Evolutionary conservation across 2,113 vertebrate genomes (phyloP).

Genomic region (Dicerorhinus sumatrensis): DNA sequence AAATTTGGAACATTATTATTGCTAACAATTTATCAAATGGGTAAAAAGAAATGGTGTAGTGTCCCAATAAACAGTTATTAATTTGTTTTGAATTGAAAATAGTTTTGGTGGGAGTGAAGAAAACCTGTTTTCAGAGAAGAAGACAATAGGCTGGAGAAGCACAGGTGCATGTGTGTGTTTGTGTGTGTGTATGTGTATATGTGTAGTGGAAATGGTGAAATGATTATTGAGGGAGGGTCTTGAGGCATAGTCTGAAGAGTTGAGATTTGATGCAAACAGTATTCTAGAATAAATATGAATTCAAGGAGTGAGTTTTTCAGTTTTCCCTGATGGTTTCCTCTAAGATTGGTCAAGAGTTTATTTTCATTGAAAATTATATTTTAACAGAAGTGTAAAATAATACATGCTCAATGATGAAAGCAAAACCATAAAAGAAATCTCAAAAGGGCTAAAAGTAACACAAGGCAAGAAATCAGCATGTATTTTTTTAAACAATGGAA

Average conservation of each 20-base stretch:
- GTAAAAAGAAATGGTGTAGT: not conserved
- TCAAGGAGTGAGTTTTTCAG: not conserved
- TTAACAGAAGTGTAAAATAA: not conserved
- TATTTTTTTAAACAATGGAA: constrained; percentile 17
- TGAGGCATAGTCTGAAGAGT: not conserved
- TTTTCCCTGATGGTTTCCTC: not conserved
- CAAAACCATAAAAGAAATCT: constrained; percentile 47
- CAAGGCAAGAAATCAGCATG: not conserved
- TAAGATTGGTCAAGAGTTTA: constrained; percentile 4
- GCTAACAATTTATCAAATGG: not conserved
- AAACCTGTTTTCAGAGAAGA: not conserved
- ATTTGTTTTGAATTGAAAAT: constrained; percentile 31
- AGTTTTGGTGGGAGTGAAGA: not conserved
- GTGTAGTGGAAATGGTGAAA: not conserved
- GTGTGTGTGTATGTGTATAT: not conserved
- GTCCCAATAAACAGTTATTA: not conserved
- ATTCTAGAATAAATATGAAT: not conserved
- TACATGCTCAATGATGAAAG: not conserved
- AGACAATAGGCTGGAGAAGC: not conserved
- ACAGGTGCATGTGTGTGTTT: not conserved
- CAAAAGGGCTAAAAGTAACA: constrained; percentile 46
- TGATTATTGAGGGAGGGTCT: not conserved
- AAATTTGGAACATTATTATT: not conserved
- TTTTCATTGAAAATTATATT: constrained; percentile 54
- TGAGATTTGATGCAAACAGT: not conserved